phyloP scores from a whole-genome alignment of 2,797 vertebrate species.

The Tauraco hartlaubi region DNA sequence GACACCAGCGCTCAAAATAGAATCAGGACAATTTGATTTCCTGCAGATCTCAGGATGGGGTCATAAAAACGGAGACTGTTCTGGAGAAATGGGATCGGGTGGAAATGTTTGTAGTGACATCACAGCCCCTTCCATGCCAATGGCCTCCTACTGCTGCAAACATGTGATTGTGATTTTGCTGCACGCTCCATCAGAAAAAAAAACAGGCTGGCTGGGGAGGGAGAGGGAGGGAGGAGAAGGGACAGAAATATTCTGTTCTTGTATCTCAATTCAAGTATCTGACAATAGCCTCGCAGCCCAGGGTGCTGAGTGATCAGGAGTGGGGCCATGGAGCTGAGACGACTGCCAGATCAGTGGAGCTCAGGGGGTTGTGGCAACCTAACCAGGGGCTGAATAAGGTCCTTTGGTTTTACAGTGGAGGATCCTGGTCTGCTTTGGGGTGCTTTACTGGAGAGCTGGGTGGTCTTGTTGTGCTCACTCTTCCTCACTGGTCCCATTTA shows the following conservation, averaged over 20 bases:
- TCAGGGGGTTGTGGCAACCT: background rate
- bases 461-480: background rate
- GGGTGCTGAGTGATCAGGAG: constrained; percentile 10
- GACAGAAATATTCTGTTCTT: constrained; percentile 51
- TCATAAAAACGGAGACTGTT: constrained; percentile 74
- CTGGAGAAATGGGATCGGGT: constrained; percentile 67
- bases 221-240: constrained; percentile 42
- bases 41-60: constrained; percentile 71
- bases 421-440: background rate
- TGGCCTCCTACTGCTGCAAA: constrained; percentile 70
- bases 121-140: constrained; percentile 68
- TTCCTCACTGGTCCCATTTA: background rate
- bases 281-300: constrained; percentile 4
- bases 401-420: background rate
- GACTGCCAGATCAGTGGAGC: background rate
- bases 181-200: constrained; percentile 62
- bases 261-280: constrained; percentile 51
- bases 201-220: constrained; percentile 48
- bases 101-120: constrained; percentile 73
- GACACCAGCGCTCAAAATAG: constrained; percentile 65
- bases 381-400: background rate
- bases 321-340: background rate
- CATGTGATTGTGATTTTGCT: constrained; percentile 75
- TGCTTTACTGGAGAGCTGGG: background rate
- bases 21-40: constrained; percentile 71